Base-by-base conservation (phyloP, 2,797 vertebrate genomes). In the Catharus ustulatus region DNA sequence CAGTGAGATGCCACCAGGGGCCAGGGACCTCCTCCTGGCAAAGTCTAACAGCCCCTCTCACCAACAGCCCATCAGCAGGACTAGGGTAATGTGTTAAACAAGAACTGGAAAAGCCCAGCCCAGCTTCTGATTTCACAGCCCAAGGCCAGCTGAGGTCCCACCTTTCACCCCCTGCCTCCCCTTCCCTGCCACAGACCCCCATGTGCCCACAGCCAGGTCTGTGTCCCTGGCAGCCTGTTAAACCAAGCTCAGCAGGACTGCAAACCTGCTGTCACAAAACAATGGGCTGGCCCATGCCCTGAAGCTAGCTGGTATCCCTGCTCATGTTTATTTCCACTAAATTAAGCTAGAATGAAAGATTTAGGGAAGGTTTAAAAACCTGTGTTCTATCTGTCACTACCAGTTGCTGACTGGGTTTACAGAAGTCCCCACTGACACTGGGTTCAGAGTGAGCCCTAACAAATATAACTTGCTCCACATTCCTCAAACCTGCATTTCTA, bases 271-370 rank as follows among this genome's bases (percentile, higher is more conserved):
- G 61, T 22, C 36, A 13, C 64, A 49, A 51, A 92, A 68, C 38
- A 75, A 11, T 0, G 48, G 64, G 26, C 40, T 24, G 67, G 69
- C n/a, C 62, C 45, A 19, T 78, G 66, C 55, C 89, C 90, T 76
- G 89, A 38, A 84, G 73, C 62, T 62, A 91, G 68, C 64, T 54
- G 24, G 30, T 77, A 83, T 91, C 89, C 93, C 90, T 58, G 87
- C 45, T 94, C 86, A 9, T 42, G 54, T 36, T 87, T 72, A 82
- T 46, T 92, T 93, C 89, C 93, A 92, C 84, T 93, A 89, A 95
- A 95, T 93, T 92, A 94, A 85, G 40, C 68, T 19, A 46, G 61
- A 95, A 83, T 75, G 57, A 78, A 90, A 80, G 68, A 85, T n/a
- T 90, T 69, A 85, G 40, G 27, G 40, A 82, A 91, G 81, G n/a